These are phyloP conservation scores for Chromobotia macracanthus DNA, from an alignment of 2,797 vertebrate species.

Conservation along the genomic window DNA sequence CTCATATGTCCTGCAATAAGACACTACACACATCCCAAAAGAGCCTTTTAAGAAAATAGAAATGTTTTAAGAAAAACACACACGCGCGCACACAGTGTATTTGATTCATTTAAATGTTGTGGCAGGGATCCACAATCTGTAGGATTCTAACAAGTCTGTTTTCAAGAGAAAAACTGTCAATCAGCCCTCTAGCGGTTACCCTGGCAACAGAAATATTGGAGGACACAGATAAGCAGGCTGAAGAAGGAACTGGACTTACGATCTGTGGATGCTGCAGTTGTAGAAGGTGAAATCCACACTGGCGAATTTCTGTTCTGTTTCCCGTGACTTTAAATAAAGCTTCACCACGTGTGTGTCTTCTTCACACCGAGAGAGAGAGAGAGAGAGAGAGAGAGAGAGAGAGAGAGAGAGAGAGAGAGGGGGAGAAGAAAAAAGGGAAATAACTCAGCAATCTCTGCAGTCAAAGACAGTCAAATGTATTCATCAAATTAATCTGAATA, in stretches of 20 bases:
- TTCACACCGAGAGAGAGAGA: slow-evolving; percentile 58
- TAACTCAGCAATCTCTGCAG: no score
- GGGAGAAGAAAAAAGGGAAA: no score
- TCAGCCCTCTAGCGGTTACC: slow-evolving; percentile 52
- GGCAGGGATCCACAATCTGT: slow-evolving; percentile 24
- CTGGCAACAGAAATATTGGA: slow-evolving; percentile 52
- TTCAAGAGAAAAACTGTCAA: slow-evolving; percentile 53
- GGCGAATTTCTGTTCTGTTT: slow-evolving; percentile 95
- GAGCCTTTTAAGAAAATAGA: no score
- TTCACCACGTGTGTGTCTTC: slow-evolving; percentile 95
- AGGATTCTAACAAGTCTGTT: slow-evolving; percentile 25
- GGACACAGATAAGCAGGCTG: slow-evolving; percentile 37
- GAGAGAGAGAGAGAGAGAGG: no score
- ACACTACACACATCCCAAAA: slow-evolving; percentile 55
- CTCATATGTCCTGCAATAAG: slow-evolving; percentile 62
- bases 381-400: background rate
- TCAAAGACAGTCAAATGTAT: no score
- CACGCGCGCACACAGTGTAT: slow-evolving; percentile 10
- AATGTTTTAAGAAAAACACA: no score
- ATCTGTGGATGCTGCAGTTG: slow-evolving; percentile 97
- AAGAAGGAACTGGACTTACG: slow-evolving; percentile 81
- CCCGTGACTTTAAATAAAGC: slow-evolving; percentile 95
- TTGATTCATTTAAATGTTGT: slow-evolving; percentile 28
- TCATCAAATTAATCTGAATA: no score
- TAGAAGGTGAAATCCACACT: slow-evolving; percentile 96